Conservation (phyloP, 2,113 vertebrate genomes). For the Glareola pratincola region DNA sequence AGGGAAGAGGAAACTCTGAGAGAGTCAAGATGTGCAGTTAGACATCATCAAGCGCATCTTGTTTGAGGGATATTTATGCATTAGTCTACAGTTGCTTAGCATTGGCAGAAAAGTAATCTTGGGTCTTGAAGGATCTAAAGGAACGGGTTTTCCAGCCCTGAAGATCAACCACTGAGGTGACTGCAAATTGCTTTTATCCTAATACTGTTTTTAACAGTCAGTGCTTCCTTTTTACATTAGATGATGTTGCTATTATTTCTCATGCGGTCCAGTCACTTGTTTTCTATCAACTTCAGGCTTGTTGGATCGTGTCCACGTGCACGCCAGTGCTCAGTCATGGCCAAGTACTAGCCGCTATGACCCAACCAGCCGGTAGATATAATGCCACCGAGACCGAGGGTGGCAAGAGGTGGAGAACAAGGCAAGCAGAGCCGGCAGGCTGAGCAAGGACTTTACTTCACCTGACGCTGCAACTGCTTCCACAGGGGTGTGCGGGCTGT, state of each 20-base stretch:
- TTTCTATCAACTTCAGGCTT: not conserved
- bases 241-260: not conserved
- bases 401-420: not conserved
- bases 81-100: not conserved
- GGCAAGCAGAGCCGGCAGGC: not conserved
- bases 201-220: not conserved
- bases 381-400: not conserved
- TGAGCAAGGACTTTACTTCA: not conserved
- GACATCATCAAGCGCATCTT: not conserved
- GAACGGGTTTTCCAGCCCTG: not conserved
- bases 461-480: not conserved
- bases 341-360: not conserved
- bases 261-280: not conserved
- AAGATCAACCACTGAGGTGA: not conserved
- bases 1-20: not conserved
- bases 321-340: fast-evolving
- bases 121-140: not conserved
- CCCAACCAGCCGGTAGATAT: not conserved
- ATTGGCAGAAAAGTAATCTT: not conserved
- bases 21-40: not conserved
- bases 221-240: not conserved
- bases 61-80: not conserved
- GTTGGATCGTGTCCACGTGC: fast-evolving
- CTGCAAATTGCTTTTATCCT: not conserved
- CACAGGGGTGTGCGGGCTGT: not conserved